Evolutionary conservation across 2,797 vertebrate species (phyloP), one percentile per base, ranked within the genome.

Genomic region (Schizopygopsis pylzovi): DNA sequence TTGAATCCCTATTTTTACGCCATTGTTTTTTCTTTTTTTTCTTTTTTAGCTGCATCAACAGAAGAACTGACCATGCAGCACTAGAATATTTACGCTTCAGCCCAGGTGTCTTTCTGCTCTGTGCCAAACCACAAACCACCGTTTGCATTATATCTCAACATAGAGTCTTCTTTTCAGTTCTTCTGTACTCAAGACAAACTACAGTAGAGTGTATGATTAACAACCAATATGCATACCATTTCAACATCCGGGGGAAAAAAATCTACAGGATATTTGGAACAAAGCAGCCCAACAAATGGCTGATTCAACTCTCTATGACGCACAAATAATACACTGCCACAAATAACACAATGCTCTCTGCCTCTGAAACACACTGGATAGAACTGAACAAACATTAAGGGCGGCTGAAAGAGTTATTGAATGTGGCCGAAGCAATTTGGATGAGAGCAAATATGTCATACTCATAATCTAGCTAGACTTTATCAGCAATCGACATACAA

Each of bases 211-310:
- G 33, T 15, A 56, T 68, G 73, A 54, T 65, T 84, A 43, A 52
- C 22, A 77, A 22, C 45, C 8, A 25, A 13, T 56, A n/a, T 68
- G 4, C 54, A 37, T 11, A 6, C 41, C 18, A 75, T 15, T 84
- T n/a, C 6, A 41, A 37, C 15, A 45, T 43, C n/a, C 15, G 12
- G 18, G 11, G 28, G 3, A 37, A 67, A 61, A 52, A 84, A 61
- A 5, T 63, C 18, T 47, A 63, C 67, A n/a, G 11, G 7, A 41
- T 52, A 81, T 25, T n/a, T 71, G 15, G 15, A 37, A 71, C 67
- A 71, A 82, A 82, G 65, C 25, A 83, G 28, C 61, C 43, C 43
- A 77, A 67, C 45, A 84, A 65, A 73, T 20, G 28, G 47, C 45
- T 77, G 20, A 78, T 54, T 43, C n/a, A 84, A 77, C 45, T 28